Conservation (phyloP, 2,113 vertebrate species). For the Trichomycterus rosablanca region DNA sequence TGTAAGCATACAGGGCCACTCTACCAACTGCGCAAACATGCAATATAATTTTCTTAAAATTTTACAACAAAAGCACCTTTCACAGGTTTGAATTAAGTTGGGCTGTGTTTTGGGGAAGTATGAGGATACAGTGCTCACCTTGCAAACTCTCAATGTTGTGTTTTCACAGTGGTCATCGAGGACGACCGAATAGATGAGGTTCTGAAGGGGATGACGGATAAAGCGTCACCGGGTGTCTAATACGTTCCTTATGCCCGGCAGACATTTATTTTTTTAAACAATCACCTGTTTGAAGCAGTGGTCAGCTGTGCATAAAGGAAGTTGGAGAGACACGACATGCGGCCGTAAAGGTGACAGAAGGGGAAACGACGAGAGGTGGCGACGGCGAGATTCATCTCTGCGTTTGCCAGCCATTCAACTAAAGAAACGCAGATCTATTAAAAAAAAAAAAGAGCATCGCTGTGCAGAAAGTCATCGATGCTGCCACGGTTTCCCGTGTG, state of each 20-base stretch:
- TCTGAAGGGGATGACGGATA: slow-evolving; percentile 96
- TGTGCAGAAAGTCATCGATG: slow-evolving; percentile 59
- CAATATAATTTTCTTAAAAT: no score
- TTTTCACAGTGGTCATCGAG: slow-evolving; percentile 90
- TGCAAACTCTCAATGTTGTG: no score
- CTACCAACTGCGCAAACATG: no score
- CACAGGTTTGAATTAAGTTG: no score
- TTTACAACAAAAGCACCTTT: no score
- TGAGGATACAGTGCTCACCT: no score
- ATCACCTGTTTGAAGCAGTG: slow-evolving; percentile 84
- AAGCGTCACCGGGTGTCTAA: slow-evolving; percentile 94
- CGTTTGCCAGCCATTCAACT: slow-evolving; percentile 80
- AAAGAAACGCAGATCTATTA: slow-evolving; percentile 60
- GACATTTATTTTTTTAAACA: slow-evolving; percentile 70
- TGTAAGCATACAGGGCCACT: no score
- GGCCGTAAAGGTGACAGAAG: slow-evolving; percentile 39
- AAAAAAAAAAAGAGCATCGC: slow-evolving; percentile 50
- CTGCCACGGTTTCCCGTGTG: no score
- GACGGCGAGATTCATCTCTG: slow-evolving; percentile 68
- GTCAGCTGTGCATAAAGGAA: slow-evolving; percentile 82
- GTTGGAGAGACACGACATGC: slow-evolving; percentile 65
- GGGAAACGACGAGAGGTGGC: slow-evolving; percentile 23
- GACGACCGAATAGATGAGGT: slow-evolving; percentile 98
- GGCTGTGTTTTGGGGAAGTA: no score
- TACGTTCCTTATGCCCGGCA: slow-evolving; percentile 64